These are phyloP conservation scores for Sarotherodon lohbergeri DNA, from an alignment of 2,113 vertebrate species.

Conservation along the genomic window DNA sequence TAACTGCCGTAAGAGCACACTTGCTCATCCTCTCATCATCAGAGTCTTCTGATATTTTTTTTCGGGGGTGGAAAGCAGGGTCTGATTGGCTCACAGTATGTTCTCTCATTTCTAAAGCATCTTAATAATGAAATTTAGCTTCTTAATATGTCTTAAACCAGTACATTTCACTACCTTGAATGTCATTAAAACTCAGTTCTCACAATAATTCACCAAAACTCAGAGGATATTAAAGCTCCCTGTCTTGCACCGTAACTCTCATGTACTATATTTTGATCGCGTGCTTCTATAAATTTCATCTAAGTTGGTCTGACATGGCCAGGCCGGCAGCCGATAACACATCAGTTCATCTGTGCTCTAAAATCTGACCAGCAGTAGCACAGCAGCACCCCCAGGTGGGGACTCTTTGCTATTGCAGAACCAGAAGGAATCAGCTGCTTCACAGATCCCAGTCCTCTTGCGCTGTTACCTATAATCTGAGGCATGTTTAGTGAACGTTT, in stretches of 20 bases:
- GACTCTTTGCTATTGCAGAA: neutral
- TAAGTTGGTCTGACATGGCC: neutral
- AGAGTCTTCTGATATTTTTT: constrained; percentile 21
- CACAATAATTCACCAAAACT: neutral
- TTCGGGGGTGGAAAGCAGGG: neutral
- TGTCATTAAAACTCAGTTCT: neutral
- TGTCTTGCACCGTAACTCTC: neutral
- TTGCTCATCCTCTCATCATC: constrained; percentile 29
- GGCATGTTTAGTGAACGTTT: neutral
- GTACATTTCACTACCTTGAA: neutral
- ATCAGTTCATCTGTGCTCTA: neutral
- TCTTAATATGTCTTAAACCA: neutral
- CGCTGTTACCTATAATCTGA: neutral
- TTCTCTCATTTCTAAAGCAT: neutral
- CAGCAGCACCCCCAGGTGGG: constrained; percentile 58
- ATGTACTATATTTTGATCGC: neutral
- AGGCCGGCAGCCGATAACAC: neutral
- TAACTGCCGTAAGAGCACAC: constrained; percentile 17
- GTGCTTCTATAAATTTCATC: neutral
- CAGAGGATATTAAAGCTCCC: neutral
- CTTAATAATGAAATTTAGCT: neutral
- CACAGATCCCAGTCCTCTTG: neutral
- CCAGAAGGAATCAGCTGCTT: neutral
- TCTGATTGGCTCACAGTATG: neutral
- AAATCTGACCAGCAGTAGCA: neutral